Base-by-base conservation (phyloP, 2,888 invertebrate genomes). In the Mesoligia furuncula region DNA sequence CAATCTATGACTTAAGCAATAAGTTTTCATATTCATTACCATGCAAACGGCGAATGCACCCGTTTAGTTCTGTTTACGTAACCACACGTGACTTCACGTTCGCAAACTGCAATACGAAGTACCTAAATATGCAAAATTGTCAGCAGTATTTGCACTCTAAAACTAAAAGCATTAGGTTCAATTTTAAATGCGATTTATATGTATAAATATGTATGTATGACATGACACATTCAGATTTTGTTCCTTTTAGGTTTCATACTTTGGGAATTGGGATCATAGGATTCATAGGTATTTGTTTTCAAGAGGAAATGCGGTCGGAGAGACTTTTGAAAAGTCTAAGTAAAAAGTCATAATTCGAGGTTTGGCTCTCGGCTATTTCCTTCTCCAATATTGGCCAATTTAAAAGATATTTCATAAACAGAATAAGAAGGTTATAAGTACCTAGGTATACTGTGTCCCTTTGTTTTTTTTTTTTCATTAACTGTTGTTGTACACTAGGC, bases 51-150 rank as follows among this genome's bases (percentile, higher is more conserved):
- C 61, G 80, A 75, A 83, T 89, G 45, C 66, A 78, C 73, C 81
- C 51, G 54, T 87, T 81, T 84, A 54, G 59, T 74, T 77, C 74
- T 71, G 36, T 79, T 73, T 73, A 74, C 67, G 69, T 68, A 79
- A 76, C 45, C 67, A 79, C 91, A 90, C 90, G 90, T 90, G 91
- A 89, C 88, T 89, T 68, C 36, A 39, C 69, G 73, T 80, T 79
- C 62, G 66, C 73, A 64, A 80, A 83, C 81, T 80, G 79, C 75
- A 48, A 73, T 75, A 83, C 70, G 75, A 80, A 66, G 69, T 75
- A n/a, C n/a, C n/a, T n/a, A 77, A 69, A n/a, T 57, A 57, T n/a
- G 82, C 68, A 65, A 62, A 39, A n/a, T 69, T 66, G 39, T 31
- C 65, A 75, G 54, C 68, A 77, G 77, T 84, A 78, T 83, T 79